Conservation (phyloP, 2,113 vertebrate species). For the Apaloderma vittatum region DNA sequence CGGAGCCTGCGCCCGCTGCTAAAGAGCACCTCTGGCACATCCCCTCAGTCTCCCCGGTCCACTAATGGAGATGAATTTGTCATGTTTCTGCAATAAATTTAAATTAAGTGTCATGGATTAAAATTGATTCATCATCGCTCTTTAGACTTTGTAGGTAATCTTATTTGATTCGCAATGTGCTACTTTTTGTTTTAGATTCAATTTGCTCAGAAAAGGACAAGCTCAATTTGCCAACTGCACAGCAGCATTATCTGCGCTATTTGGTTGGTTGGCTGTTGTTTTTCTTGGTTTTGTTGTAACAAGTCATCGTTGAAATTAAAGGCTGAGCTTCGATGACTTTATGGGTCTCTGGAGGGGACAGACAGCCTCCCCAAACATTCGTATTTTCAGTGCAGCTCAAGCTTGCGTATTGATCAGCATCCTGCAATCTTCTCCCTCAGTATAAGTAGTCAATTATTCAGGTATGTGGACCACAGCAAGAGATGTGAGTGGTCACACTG, state of each 20-base stretch:
- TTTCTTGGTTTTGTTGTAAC: not conserved
- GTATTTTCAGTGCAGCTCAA: not conserved
- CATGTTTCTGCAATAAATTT: not conserved
- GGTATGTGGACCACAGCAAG: not conserved
- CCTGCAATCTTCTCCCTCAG: not conserved
- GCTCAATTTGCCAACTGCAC: not conserved
- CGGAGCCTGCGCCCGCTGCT: not conserved
- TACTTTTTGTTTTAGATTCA: constrained; percentile 44
- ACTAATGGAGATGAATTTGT: constrained; percentile 1
- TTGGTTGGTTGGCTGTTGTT: not conserved
- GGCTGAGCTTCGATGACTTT: not conserved
- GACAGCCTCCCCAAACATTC: not conserved
- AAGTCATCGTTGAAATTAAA: not conserved
- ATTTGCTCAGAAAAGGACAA: constrained; percentile 24
- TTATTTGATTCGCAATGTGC: not conserved
- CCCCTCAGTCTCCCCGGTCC: not conserved
- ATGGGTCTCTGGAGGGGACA: not conserved
- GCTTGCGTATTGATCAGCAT: not conserved
- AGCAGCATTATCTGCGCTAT: not conserved
- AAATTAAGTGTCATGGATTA: not conserved
- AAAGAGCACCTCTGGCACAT: not conserved
- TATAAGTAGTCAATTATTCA: not conserved
- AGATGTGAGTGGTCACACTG: not conserved
- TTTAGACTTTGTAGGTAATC: not conserved
- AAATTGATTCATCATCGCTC: constrained; percentile 1